A percentile compares a stretch with the other conserved stretches of the same genome.
These are phyloP conservation scores for Loripinus fragilis DNA, from an alignment of 2,888 invertebrate species.

Conservation along the genomic window DNA sequence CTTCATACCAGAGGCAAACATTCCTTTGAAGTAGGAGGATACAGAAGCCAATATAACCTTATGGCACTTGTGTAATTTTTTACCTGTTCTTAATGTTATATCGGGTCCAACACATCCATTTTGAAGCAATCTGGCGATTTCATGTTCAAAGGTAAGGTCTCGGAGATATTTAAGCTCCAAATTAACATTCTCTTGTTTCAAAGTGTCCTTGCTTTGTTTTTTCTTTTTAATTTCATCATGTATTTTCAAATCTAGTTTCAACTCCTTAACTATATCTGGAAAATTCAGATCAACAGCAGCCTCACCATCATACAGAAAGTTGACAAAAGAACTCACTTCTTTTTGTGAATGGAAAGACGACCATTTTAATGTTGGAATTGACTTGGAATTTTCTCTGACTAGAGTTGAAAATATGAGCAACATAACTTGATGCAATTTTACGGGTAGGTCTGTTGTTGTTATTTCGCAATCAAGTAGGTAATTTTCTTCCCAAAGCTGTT, in stretches of 20 bases:
- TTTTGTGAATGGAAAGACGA: not conserved
- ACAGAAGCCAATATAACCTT: constrained; percentile 57
- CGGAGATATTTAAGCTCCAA: constrained; percentile 46
- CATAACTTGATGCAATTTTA: constrained; percentile 39
- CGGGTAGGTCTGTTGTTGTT: constrained; percentile 21
- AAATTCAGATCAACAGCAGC: constrained; percentile 12
- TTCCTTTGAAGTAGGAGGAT: constrained; percentile 60
- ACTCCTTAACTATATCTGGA: constrained; percentile 31
- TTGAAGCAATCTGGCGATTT: constrained; percentile 38
- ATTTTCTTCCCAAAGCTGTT: constrained; percentile 33
- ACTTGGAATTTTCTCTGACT: not conserved
- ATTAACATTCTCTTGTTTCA: not conserved
- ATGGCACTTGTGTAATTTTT: constrained; percentile 56
- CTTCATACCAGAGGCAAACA: constrained; percentile 65
- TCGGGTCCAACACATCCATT: constrained; percentile 36
- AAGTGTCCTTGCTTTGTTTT: not conserved
- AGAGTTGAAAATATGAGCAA: constrained; percentile 41
- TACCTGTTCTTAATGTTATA: constrained; percentile 48
- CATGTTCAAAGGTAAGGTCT: constrained; percentile 50
- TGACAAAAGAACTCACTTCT: constrained; percentile 19
- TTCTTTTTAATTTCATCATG: constrained; percentile 13
- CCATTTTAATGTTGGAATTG: not conserved
- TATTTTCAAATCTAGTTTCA: constrained; percentile 42
- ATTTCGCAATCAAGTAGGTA: constrained; percentile 39
- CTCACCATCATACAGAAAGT: constrained; percentile 50